Conservation (phyloP, 1,140 invertebrate species). For the Catajapyx aquilonaris region DNA sequence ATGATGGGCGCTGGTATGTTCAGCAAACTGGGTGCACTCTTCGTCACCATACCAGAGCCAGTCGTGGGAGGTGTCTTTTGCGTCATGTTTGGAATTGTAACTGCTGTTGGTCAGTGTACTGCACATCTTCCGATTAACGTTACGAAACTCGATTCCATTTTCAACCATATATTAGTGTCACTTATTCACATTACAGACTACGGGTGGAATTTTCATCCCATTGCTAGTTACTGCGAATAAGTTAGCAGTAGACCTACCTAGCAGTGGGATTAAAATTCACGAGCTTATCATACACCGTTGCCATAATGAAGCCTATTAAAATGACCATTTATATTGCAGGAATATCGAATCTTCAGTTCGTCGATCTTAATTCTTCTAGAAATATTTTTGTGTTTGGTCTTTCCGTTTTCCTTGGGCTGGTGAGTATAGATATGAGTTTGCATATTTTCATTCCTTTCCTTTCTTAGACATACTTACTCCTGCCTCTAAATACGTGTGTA, state of each 20-base stretch:
- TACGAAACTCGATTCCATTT: no score
- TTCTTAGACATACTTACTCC: no score
- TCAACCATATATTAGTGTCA: conserved; percentile 8
- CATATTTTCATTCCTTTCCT: conserved; percentile 1
- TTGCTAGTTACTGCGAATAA: no score
- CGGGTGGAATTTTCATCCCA: no score
- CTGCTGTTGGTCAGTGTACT: conserved; percentile 14
- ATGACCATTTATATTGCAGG: no score
- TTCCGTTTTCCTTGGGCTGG: conserved; percentile 9
- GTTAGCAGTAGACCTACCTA: no score
- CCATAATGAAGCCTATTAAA: no score
- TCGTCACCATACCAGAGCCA: conserved; percentile 26
- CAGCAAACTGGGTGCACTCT: conserved; percentile 21
- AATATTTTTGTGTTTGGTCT: conserved; percentile 10
- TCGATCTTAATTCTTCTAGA: conserved; percentile 8
- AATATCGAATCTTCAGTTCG: conserved; percentile 8
- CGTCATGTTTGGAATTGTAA: conserved; percentile 22
- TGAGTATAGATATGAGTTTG: not conserved
- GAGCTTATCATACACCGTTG: no score
- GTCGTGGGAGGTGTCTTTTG: conserved; percentile 26
- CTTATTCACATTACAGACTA: no score
- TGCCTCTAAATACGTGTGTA: no score
- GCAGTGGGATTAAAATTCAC: no score
- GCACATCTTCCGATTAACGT: no score
- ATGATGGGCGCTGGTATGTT: conserved; percentile 22